phyloP scores from a whole-genome alignment of 2,113 vertebrate genomes.

The Lamprotornis superbus region DNA sequence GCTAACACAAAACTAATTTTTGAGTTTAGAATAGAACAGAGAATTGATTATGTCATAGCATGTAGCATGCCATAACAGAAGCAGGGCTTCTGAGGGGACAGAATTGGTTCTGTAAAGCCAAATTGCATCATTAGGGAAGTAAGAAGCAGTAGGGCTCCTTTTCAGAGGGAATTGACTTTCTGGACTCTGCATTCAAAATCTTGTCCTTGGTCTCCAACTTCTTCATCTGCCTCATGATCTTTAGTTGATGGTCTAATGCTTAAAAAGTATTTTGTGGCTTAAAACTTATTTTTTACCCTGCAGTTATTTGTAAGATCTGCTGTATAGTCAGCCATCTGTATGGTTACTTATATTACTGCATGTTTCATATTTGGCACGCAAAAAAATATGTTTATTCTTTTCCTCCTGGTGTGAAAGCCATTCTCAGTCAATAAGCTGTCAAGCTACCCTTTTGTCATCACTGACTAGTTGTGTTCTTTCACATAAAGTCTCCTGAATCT shows the following conservation, averaged over 20 bases:
- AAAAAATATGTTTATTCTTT: constrained; percentile 33
- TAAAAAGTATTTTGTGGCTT: background rate
- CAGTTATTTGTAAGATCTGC: background rate
- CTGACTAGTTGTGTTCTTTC: constrained; percentile 7
- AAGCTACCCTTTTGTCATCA: background rate
- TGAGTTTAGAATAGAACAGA: background rate
- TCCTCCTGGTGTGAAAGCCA: constrained; percentile 24
- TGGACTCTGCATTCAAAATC: background rate
- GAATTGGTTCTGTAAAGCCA: background rate
- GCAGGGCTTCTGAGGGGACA: background rate
- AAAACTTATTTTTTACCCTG: background rate
- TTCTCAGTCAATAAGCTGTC: constrained; percentile 39
- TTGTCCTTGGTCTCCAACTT: background rate
- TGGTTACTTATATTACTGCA: background rate
- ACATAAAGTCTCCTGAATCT: background rate
- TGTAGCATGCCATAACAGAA: background rate
- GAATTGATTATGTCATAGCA: background rate
- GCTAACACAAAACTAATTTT: background rate
- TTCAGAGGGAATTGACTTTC: background rate
- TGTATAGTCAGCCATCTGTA: background rate
- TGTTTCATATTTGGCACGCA: background rate
- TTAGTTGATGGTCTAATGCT: background rate
- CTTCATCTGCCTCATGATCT: background rate
- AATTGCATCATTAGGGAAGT: background rate
- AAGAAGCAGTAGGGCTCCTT: background rate